Evolutionary conservation across 2,888 invertebrate species (phyloP), one percentile per base, ranked within the genome.

Genomic region (Lomographa bimaculata): DNA sequence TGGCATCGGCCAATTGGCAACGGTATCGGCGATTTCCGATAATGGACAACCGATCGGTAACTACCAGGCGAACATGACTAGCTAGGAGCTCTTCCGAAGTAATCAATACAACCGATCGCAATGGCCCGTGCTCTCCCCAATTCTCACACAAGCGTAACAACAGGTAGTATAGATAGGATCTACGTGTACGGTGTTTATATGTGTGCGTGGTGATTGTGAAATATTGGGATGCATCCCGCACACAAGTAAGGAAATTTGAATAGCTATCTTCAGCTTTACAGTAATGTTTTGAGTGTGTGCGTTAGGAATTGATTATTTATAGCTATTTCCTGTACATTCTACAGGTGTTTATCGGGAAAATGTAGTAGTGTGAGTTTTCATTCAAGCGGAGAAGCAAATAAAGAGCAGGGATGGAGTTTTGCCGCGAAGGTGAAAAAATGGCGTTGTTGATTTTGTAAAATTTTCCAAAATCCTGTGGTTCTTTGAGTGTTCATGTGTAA

Each of bases 31-130:
- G 70, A 77, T 81, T 72, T 52, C 71, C 85, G 72, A 84, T 85
- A 84, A 85, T 79, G 79, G 72, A 76, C 73, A 78, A 72, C 73
- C 70, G 82, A 85, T 86, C 79, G 79, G 79, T 73, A 82, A 81
- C 68, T 77, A 86, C 85, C 57, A 85, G 83, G 85, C 50, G 25
- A 26, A 5, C 76, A 85, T 60, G 47, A 57, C 8, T 7, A 14
- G 29, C 34, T 39, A 64, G 62, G 74, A 79, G 79, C 43, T 68
- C 64, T 82, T 71, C 62, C 83, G 82, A 84, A 82, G 73, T 74
- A 81, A 84, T 86, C 85, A 75, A 85, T 86, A 85, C 44, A 57
- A 19, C 42, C 27, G 42, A 43, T 43, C 27, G 36, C 62, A 71
- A 71, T 74, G 71, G 70, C 70, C 16, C 34, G 24, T 24, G 23